Percentiles rank a stretch among this genome's conserved stretches.
These are phyloP conservation scores for Labeo catla DNA, from an alignment of 2,113 vertebrate species.

Conservation along the genomic window DNA sequence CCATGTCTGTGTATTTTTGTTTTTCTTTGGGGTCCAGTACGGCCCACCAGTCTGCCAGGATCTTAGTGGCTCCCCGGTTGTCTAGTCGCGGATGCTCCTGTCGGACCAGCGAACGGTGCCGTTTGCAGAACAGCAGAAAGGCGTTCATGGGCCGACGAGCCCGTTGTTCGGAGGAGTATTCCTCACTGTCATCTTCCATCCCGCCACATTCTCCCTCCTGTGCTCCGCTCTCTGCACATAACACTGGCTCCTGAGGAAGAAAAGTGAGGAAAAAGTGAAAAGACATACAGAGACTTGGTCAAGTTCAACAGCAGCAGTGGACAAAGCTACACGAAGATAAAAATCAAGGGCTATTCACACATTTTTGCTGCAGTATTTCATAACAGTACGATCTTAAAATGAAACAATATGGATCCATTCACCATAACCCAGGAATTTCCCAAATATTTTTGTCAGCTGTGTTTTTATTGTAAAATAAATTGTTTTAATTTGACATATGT, in stretches of 20 bases:
- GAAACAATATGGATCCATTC: not conserved
- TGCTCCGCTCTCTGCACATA: conserved; percentile 63
- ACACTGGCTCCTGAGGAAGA: conserved; percentile 60
- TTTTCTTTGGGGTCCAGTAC: conserved; percentile 97
- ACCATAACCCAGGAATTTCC: too few species aligned
- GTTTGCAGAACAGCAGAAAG: conserved; percentile 97
- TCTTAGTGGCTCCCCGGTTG: conserved; percentile 98
- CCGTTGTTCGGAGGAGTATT: conserved; percentile 90
- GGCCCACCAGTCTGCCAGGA: conserved; percentile 98
- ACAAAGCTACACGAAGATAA: not conserved
- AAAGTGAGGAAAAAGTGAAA: not conserved
- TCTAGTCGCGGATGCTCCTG: conserved; percentile 96
- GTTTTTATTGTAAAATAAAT: too few species aligned
- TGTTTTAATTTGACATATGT: too few species aligned
- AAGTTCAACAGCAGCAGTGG: not conserved
- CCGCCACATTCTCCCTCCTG: conserved; percentile 80
- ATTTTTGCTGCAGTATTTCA: not conserved
- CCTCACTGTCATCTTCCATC: conserved; percentile 86
- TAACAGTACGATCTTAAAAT: not conserved
- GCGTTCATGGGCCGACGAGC: conserved; percentile 98
- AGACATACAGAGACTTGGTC: not conserved
- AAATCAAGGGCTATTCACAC: not conserved
- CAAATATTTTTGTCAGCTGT: too few species aligned
- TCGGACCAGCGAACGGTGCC: conserved; percentile 94
- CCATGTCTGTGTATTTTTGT: conserved; percentile 99